Evolutionary conservation across 2,113 vertebrate species (phyloP).

Genomic region (Gadus chalcogrammus): DNA sequence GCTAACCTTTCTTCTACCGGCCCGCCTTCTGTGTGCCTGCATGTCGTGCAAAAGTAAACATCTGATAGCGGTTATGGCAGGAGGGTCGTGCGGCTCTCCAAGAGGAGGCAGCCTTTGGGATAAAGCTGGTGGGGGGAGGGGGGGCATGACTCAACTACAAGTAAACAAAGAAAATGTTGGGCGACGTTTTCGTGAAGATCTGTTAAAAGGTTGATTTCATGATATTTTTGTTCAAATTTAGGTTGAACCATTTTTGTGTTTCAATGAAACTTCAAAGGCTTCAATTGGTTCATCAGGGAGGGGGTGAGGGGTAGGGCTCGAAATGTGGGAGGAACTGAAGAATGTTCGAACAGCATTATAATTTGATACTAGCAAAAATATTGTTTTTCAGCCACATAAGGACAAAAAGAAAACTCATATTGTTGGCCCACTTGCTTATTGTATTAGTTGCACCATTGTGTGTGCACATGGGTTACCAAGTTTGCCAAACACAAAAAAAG

Average conservation of each 20-base stretch:
- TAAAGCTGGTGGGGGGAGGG: not conserved
- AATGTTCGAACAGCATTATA: conserved; percentile 16
- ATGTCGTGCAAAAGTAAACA: conserved; percentile 22
- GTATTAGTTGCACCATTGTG: too few species aligned
- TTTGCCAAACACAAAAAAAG: too few species aligned
- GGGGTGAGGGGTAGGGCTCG: too few species aligned
- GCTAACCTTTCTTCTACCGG: conserved; percentile 31
- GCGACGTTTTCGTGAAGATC: too few species aligned
- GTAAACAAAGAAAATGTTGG: too few species aligned
- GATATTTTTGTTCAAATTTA: not conserved
- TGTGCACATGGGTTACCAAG: too few species aligned
- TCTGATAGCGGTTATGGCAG: conserved; percentile 30
- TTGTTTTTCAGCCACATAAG: conserved; percentile 37
- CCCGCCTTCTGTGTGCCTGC: conserved; percentile 22
- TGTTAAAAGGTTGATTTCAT: not conserved
- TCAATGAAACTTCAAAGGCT: not conserved
- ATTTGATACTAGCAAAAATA: conserved; percentile 35
- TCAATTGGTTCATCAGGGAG: too few species aligned
- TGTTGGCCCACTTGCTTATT: too few species aligned
- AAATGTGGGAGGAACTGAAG: too few species aligned
- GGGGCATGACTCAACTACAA: too few species aligned
- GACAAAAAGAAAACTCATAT: conserved; percentile 8
- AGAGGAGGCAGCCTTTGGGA: not conserved
- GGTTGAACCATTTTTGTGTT: not conserved
- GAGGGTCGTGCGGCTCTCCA: too few species aligned